Base-by-base conservation (phyloP, 2,113 vertebrate genomes). In the Sturnira hondurensis region DNA sequence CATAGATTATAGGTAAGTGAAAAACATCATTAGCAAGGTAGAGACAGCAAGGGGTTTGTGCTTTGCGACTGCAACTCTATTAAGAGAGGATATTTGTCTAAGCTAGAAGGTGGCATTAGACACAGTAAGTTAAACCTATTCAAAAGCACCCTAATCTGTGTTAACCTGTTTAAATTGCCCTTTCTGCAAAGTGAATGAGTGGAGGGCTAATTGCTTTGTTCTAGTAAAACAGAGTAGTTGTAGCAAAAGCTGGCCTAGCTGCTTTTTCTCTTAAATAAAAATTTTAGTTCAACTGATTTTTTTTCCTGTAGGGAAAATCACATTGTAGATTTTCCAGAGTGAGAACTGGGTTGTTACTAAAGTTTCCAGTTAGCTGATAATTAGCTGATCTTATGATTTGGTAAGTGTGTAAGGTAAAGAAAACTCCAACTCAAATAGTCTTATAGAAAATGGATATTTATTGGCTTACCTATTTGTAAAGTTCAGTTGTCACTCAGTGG, bases 21-120 rank as follows among this genome's bases (percentile, higher is more conserved):
- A 88, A 95, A 95, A 86, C 33, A 76, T 87, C 85, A 78, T 91
- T 90, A 96, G 19, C 67, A 88, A 92, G 85, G 38, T 43, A 85
- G 56, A n/a, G 10, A 54, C 10, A 65, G 22, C 31, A 63, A 95
- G 16, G 9, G 14, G 20, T 26, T 43, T 89, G 26, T 56, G 13
- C 71, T 81, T 85, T 78, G 84, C 85, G 86, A 97, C 73, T 50
- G 17, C 28, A 82, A 7, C 2, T 93, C 45, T 81, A 43, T 71
- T 87, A 56, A 81, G 83, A 58, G 31, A 65, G 41, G n/a, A 47
- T 38, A 41, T 90, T 43, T 87, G 10, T 90, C 71, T 36, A 1
- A 63, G 31, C 16, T 56, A 12, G 28, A 92, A 76, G 33, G 5
- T 58, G 93, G 22, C 19, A 76, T 19, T 85, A 33, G 81, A 67